phyloP scores from a whole-genome alignment of 2,797 vertebrate genomes.

The Mallotus villosus region DNA sequence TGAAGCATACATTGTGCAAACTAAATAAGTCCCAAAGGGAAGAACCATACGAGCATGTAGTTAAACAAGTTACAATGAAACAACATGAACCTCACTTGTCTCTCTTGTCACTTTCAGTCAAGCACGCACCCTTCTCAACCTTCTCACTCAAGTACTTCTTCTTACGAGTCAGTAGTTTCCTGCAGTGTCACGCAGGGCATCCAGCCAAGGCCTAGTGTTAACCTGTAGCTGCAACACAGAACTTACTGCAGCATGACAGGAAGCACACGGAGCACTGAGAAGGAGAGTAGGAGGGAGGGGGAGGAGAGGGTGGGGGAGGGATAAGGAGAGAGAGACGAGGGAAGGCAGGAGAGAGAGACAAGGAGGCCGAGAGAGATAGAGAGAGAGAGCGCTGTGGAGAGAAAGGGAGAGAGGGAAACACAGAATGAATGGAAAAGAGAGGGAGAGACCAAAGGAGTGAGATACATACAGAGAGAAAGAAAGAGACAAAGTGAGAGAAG shows the following conservation, averaged over 20 bases:
- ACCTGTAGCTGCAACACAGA: slow-evolving; percentile 40
- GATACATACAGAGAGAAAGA: slow-evolving; percentile 4
- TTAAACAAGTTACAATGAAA: too few species aligned
- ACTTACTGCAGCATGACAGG: slow-evolving; percentile 33
- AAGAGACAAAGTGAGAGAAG: slow-evolving; percentile 2
- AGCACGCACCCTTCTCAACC: slow-evolving; percentile 3
- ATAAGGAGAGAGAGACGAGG: slow-evolving; percentile 1
- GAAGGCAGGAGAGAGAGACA: slow-evolving; percentile 2
- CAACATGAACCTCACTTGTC: too few species aligned
- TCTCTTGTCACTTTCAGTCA: slow-evolving; percentile 15
- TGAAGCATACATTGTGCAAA: too few species aligned
- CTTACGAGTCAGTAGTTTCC: slow-evolving; percentile 55
- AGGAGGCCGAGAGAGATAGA: slow-evolving; percentile 1
- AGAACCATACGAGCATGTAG: too few species aligned
- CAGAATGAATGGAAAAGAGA: not conserved
- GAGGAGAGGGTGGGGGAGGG: slow-evolving; percentile 3
- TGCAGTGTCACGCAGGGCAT: slow-evolving; percentile 24
- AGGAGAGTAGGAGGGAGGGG: slow-evolving; percentile 9
- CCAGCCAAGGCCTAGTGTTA: slow-evolving; percentile 44
- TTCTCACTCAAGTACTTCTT: slow-evolving; percentile 41
- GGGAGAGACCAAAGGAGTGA: not conserved
- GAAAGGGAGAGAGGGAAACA: not conserved
- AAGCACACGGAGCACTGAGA: slow-evolving; percentile 1
- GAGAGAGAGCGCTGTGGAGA: not conserved
- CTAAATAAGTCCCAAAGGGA: too few species aligned